These are phyloP conservation scores for Linnaemya tessellans DNA, from an alignment of 2,888 invertebrate genomes.

Conservation along the genomic window DNA sequence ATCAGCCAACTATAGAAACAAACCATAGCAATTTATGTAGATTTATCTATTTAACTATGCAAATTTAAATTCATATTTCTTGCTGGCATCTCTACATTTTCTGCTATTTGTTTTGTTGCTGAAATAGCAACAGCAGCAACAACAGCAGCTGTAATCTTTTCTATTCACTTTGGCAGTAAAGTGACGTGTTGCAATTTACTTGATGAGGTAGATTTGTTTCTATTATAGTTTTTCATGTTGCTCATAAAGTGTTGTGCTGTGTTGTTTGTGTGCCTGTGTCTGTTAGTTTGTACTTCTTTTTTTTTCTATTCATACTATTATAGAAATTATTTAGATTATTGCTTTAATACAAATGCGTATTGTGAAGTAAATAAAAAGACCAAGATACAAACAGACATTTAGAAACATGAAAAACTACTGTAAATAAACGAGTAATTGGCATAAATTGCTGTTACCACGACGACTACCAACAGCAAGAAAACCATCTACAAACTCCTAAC, in stretches of 20 bases:
- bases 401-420: slow-evolving; percentile 67
- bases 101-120: slow-evolving; percentile 47
- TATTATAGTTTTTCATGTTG: slow-evolving; percentile 56
- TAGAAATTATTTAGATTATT: slow-evolving; percentile 77
- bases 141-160: slow-evolving; percentile 62
- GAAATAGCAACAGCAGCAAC: slow-evolving; percentile 27
- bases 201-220: slow-evolving; percentile 75
- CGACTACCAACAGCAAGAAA: slow-evolving; percentile 21
- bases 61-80: slow-evolving; percentile 81
- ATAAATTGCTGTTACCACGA: slow-evolving; percentile 61
- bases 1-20: slow-evolving; percentile 43
- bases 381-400: slow-evolving; percentile 54
- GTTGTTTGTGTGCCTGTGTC: slow-evolving; percentile 7
- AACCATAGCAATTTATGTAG: slow-evolving; percentile 69
- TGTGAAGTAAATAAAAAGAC: slow-evolving; percentile 53
- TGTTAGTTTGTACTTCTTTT: background rate
- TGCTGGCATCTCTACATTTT: slow-evolving; percentile 52
- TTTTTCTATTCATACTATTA: slow-evolving; percentile 72
- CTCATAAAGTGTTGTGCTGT: slow-evolving; percentile 23
- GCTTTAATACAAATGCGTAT: slow-evolving; percentile 70
- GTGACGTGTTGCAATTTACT: slow-evolving; percentile 77
- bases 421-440: slow-evolving; percentile 72
- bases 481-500: slow-evolving; percentile 29
- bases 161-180: slow-evolving; percentile 72
- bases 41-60: slow-evolving; percentile 78